A percentile compares a stretch with the other conserved stretches of the same genome.
phyloP scores from a whole-genome alignment of 2,113 vertebrate genomes.

The Equus quagga region DNA sequence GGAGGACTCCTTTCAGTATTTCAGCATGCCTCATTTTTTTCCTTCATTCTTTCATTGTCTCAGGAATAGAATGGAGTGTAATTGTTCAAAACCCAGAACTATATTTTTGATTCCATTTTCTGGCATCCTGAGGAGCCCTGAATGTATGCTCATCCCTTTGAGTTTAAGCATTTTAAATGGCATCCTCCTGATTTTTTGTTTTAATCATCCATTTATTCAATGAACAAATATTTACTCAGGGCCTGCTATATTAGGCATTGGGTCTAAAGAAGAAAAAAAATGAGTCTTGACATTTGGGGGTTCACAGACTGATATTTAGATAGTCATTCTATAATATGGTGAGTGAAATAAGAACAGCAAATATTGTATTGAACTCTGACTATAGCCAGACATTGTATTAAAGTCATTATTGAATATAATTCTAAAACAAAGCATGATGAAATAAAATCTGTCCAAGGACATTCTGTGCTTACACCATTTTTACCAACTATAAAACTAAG shows the following conservation, averaged over 20 bases:
- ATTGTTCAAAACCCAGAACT: background rate
- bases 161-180: background rate
- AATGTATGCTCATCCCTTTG: background rate
- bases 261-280: background rate
- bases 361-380: background rate
- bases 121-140: background rate
- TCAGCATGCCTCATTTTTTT: background rate
- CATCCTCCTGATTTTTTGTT: background rate
- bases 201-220: background rate
- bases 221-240: background rate
- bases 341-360: slow-evolving; percentile 1
- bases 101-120: background rate
- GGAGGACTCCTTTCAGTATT: background rate
- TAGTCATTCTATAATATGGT: background rate
- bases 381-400: background rate
- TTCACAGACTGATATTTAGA: background rate
- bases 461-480: background rate
- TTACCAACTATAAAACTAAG: background rate
- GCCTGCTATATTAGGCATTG: background rate
- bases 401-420: background rate
- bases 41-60: background rate
- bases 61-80: background rate
- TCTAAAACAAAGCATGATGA: background rate
- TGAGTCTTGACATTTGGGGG: background rate
- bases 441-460: background rate